phyloP scores from a whole-genome alignment of 2,113 vertebrate genomes.

The Chunga burmeisteri region DNA sequence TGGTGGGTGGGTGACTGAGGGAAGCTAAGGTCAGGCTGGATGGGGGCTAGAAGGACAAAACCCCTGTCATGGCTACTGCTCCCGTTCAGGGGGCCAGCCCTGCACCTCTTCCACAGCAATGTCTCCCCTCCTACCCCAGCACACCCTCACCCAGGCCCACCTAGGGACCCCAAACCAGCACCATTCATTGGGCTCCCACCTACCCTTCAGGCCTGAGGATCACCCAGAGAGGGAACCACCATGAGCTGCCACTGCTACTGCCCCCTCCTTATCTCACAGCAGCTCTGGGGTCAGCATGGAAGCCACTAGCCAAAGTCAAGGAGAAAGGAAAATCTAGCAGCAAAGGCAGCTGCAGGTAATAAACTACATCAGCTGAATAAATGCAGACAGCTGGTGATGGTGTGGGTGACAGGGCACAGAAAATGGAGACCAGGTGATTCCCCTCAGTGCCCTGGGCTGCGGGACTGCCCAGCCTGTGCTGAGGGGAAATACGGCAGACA shows the following conservation, averaged over 20 bases:
- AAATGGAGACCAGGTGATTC: neutral
- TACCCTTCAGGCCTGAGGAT: neutral
- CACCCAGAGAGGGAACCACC: fast-evolving
- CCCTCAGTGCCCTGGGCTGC: neutral
- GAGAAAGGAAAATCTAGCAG: neutral
- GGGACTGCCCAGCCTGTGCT: too few relatives aligned
- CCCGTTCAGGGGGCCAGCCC: fast-evolving
- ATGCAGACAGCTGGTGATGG: neutral
- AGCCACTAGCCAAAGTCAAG: fast-evolving
- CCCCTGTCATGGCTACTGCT: fast-evolving
- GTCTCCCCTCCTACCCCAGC: fast-evolving
- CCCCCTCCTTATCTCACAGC: neutral
- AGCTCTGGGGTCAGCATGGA: fast-evolving
- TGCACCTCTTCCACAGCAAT: fast-evolving
- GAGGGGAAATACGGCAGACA: fast-evolving
- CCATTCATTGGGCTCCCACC: neutral
- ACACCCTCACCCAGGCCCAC: neutral
- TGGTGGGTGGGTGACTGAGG: too few relatives aligned
- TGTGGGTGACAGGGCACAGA: neutral
- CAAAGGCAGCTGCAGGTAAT: neutral
- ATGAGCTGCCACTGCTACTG: fast-evolving
- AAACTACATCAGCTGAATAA: neutral
- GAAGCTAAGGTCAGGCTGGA: neutral
- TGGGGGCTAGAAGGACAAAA: neutral
- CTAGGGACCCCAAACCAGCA: neutral